phyloP scores from a whole-genome alignment of 2,113 vertebrate species.

The Periophthalmus modestus region DNA sequence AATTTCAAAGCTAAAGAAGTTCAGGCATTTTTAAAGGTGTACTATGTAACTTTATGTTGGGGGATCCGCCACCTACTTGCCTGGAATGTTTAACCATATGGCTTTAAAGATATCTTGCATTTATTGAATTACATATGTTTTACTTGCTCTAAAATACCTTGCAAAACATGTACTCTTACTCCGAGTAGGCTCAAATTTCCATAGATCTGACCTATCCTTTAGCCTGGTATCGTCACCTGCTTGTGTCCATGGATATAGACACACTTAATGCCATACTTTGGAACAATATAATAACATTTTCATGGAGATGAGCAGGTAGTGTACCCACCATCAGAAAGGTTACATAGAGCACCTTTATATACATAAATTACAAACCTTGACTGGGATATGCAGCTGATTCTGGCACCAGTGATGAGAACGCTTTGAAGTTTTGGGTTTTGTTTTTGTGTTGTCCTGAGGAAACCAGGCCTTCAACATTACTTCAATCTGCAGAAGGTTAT shows the following conservation, averaged over 20 bases:
- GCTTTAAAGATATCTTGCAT: no score
- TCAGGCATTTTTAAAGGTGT: neutral
- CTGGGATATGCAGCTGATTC: conserved; percentile 75
- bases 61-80: no score
- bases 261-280: no score
- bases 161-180: no score
- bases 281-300: no score
- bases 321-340: no score
- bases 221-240: no score
- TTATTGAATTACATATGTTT: neutral
- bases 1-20: neutral
- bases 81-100: no score
- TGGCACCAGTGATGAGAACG: conserved; percentile 52
- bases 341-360: conserved; percentile 1
- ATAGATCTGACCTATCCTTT: no score
- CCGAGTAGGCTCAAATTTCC: no score
- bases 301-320: no score
- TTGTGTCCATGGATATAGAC: no score
- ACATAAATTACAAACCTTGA: conserved; percentile 54
- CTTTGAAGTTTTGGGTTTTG: conserved; percentile 22
- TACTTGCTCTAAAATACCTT: neutral
- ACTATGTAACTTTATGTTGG: neutral
- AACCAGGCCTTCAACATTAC: conserved; percentile 89
- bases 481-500: conserved; percentile 88
- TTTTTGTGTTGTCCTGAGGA: conserved; percentile 68